Evolutionary conservation across 1,140 invertebrate genomes (phyloP).

Genomic region (Pseudobourletiella spinata): DNA sequence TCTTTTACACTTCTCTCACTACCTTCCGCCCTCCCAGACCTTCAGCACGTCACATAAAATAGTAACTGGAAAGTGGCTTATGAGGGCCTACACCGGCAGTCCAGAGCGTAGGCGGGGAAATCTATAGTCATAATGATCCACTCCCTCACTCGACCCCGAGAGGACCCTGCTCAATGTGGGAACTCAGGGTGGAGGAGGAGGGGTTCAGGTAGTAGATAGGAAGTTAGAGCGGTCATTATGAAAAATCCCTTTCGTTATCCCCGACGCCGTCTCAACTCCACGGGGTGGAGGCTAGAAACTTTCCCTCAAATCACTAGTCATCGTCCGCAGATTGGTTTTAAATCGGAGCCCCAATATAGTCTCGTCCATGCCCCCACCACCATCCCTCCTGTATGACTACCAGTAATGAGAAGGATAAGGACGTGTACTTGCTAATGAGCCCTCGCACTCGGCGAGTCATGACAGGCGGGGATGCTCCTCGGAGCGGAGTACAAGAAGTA

Average conservation of each 20-base stretch:
- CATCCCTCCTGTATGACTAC: no score
- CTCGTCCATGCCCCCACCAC: no score
- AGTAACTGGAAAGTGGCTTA: neutral
- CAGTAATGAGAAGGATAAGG: no score
- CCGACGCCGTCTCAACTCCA: neutral
- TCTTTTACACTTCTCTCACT: constrained; percentile 1
- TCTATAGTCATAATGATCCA: neutral
- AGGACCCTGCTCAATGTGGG: neutral
- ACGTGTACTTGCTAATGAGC: no score
- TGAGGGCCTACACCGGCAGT: no score
- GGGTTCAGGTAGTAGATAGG: neutral
- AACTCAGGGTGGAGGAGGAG: neutral
- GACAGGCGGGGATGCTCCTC: no score
- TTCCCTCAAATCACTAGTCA: no score
- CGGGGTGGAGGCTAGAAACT: neutral
- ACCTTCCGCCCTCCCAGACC: constrained; percentile 1
- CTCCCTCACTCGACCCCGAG: neutral
- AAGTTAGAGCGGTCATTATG: neutral
- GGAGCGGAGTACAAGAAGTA: no score
- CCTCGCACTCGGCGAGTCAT: no score
- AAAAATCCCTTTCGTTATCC: neutral
- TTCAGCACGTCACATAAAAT: neutral
- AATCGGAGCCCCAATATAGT: no score
- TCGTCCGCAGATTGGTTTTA: no score
- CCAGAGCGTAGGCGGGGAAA: no score